Evolutionary conservation across 1,140 invertebrate genomes (phyloP), one percentile per base, ranked within the genome.

Genomic region (Drosophila tani): DNA sequence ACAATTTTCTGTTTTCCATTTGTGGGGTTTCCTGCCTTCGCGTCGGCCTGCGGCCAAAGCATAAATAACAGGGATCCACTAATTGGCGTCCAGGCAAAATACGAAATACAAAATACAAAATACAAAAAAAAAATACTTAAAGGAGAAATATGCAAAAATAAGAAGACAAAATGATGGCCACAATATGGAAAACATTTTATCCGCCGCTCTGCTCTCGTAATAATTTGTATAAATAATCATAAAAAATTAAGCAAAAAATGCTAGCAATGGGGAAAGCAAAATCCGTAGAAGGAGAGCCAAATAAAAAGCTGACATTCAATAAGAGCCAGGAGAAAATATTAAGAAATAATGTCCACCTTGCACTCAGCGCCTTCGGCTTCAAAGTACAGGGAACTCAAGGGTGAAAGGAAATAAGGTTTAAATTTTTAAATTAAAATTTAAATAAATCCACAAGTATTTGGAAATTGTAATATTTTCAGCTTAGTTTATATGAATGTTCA

Each of bases 191-290:
- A 77, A 68, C 75, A 77, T 77, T 77, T 77, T 60, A 62, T 45
- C 53, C 62, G 43, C 29, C 32, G 70, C 40, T 40, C 70, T 57
- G 50, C 41, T 74, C 71, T 38, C 66, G 57, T 69, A 78, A 78
- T 62, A 78, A 63, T 78, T 78, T 78, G 65, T 78, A 70, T 78
- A 78, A 78, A 78, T 78, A 78, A 77, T 77, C 74, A 77, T 77
- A 77, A 77, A 77, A 74, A 77, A 77, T 77, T 77, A 77, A 60
- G 64, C 55, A 56, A 75, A 65, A 75, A 64, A 63, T 64, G 58
- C 38, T 38, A 56, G 58, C 47, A 68, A 45, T 53, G 64, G 45
- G 63, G 15, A 43, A 50, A 41, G 69, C 40, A 35, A 73, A 71
- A 51, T 59, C 43, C 29, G 8, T 15, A 1, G 38, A 29, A 56